These are phyloP conservation scores for Dioctria rufipes DNA, from an alignment of 2,888 invertebrate genomes.

Conservation along the genomic window DNA sequence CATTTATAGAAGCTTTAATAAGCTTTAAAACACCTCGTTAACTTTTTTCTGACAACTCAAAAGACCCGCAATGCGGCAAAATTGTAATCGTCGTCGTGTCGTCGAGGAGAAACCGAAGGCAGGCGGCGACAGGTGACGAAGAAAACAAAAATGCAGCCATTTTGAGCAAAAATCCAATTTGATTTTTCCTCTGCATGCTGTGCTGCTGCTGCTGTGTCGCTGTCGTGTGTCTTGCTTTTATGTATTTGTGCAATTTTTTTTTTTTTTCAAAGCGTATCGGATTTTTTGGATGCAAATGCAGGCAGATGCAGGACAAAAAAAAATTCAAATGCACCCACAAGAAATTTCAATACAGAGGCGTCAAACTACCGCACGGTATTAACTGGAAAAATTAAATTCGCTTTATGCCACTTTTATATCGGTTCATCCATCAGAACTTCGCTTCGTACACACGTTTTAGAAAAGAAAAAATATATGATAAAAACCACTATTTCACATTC, in stretches of 20 bases:
- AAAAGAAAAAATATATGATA: no score
- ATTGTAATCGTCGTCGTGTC: slow-evolving; percentile 59
- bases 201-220: no score
- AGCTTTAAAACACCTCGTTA: slow-evolving; percentile 47
- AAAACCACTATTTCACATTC: no score
- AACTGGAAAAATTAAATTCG: no score
- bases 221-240: background rate
- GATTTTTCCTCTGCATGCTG: background rate
- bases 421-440: no score
- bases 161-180: slow-evolving; percentile 52
- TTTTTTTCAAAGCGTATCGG: background rate
- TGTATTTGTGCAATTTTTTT: slow-evolving; percentile 31
- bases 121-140: slow-evolving; percentile 69
- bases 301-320: background rate
- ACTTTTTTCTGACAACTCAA: slow-evolving; percentile 54
- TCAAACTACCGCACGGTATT: no score
- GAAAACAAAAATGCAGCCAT: slow-evolving; percentile 58
- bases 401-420: no score
- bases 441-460: no score
- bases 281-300: slow-evolving; percentile 29
- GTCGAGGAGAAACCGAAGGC: slow-evolving; percentile 61
- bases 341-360: no score
- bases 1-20: slow-evolving; percentile 43
- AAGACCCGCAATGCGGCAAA: slow-evolving; percentile 73
- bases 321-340: background rate